Evolutionary conservation across 2,113 vertebrate species (phyloP), one percentile per base, ranked within the genome.

Genomic region (Thomomys bottae): DNA sequence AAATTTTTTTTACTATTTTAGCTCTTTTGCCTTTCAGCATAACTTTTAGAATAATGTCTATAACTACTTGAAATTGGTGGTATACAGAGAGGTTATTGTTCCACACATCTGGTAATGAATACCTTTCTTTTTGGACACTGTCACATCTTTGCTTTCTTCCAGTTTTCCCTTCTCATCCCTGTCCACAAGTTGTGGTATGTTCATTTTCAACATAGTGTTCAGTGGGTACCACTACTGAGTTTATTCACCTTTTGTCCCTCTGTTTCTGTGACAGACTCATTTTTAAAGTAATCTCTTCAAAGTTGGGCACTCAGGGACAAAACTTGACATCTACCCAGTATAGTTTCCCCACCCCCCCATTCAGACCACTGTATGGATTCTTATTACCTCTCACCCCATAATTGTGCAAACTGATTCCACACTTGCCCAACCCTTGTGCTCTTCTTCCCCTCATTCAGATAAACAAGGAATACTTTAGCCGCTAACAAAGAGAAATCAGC

Each of bases 11-110:
- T 72, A 30, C 15, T 45, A 79, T 23, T 84, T 15, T 75, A 40
- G 28, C 85, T 94, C 23, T 28, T 92, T 85, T 89, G 30, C 32
- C 26, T 83, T 88, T 83, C 24, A 5, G 0, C 49, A 18, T 67
- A 26, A 68, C 82, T 24, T 93, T 95, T 40, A 77, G 24, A 32
- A 38, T 91, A 30, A 36, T 21, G 6, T 36, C 32, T 64, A 0
- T 36, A 64, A 64, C 14, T 38, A 21, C 17, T 32, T 28, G 32
- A 64, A 42, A 34, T 14, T 21, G 14, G 14, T 54, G 49, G 4
- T 54, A 15, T 54, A 54, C 49, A 54, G 14, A 54, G 49, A 15
- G 49, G 49, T 17, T 54, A 54, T 54, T 54, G 49, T 54, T 54
- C 49, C 49, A 54, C 49, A 54, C 11, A 15, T 54, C 49, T 54